Evolutionary conservation across 2,113 vertebrate species (phyloP).

Genomic region (Callithrix jacchus): DNA sequence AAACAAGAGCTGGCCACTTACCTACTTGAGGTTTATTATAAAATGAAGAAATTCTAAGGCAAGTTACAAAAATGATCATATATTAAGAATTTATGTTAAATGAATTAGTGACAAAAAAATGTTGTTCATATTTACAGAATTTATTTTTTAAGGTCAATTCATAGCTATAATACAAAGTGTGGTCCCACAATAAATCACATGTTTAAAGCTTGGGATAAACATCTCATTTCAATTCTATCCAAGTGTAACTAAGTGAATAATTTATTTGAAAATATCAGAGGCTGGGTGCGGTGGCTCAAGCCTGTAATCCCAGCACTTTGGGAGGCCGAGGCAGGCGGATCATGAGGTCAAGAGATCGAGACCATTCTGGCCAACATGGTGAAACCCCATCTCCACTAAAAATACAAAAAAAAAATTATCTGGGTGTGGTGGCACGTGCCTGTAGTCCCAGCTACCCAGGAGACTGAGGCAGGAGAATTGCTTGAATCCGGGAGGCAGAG

Average conservation of each 20-base stretch:
- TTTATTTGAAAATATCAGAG: slow-evolving; percentile 19
- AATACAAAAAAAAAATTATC: too few relatives aligned
- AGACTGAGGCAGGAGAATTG: too few relatives aligned
- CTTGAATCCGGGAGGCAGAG: too few relatives aligned
- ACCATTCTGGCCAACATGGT: too few relatives aligned
- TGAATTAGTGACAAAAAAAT: background rate
- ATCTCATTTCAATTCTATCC: background rate
- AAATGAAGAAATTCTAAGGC: background rate
- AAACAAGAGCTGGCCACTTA: background rate
- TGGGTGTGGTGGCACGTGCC: too few relatives aligned
- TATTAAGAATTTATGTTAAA: background rate
- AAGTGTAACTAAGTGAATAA: background rate
- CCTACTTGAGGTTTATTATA: background rate
- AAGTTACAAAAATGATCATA: background rate
- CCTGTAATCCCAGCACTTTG: too few relatives aligned
- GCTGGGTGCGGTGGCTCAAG: too few relatives aligned
- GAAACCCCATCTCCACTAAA: too few relatives aligned
- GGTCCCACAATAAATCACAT: background rate
- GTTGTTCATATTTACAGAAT: background rate
- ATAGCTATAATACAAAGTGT: background rate
- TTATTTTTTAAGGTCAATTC: background rate
- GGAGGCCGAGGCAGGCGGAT: too few relatives aligned
- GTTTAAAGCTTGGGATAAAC: background rate
- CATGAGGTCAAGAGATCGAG: too few relatives aligned
- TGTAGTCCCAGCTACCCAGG: too few relatives aligned